Base-by-base conservation (phyloP, 2,888 invertebrate species). In the Pomacea canaliculata region DNA sequence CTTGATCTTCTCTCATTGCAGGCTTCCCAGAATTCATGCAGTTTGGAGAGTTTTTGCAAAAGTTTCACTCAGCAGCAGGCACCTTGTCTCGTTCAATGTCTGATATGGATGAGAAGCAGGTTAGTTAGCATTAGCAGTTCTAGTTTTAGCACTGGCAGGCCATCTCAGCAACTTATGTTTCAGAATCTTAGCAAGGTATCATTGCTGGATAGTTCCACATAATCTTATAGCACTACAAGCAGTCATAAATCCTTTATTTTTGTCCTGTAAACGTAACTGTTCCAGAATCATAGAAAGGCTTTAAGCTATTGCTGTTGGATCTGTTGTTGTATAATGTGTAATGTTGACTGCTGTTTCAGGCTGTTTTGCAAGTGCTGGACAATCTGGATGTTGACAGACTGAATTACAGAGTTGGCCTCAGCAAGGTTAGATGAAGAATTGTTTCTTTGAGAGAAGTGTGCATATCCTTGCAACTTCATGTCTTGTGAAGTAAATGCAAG, bases 21-120 rank as follows among this genome's bases (percentile, higher is more conserved):
- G 92, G 98, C 48, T 98, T 95, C 91, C 98, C 98, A 0, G 96
- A 96, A 89, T 95, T 95, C 87, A 94, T 98, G 93, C 95, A 95
- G 78, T 93, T 97, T 78, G 93, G 94, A 19, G 98, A 98, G 90
- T 98, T 98, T 89, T 93, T 96, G 76, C 93, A 97, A 84, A 94
- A 97, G 89, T 96, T 96, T 90, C 93, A 94, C 73, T 91, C 92
- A 65, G 85, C 92, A 49, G 85, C 89, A 9, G 85, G 92, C 91
- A 83, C 85, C 12, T 81, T 80, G 66, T 84, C 76, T 46, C 79
- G 82, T 48, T 84, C 85, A 10, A 79, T 79, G 0, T 80, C 80
- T 65, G 83, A 84, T 46, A 81, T 83, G 78, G 86, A 87, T 73
- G 89, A 89, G 60, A 88, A 86, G 83, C 80, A 85, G 82, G 89